phyloP scores from a whole-genome alignment of 2,888 invertebrate genomes.

The Caenorhabditis uteleia region DNA sequence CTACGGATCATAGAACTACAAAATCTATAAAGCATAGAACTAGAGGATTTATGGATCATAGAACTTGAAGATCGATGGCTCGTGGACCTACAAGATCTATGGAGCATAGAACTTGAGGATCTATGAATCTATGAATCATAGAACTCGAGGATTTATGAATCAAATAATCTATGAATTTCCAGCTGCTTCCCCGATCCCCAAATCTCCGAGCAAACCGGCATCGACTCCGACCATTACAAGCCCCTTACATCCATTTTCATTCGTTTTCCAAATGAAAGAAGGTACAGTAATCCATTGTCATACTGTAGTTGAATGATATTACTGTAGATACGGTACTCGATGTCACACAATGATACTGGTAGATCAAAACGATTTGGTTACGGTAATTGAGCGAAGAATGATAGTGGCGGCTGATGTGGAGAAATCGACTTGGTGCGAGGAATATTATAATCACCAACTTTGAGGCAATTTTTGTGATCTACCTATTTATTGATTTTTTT shows the following conservation, averaged over 20 bases:
- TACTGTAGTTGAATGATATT: slow-evolving; percentile 1
- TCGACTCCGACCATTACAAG: slow-evolving; percentile 20
- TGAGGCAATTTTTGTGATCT: too few relatives aligned
- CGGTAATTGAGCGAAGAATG: slow-evolving; percentile 23
- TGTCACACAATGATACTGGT: slow-evolving; percentile 50
- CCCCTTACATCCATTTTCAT: slow-evolving; percentile 52
- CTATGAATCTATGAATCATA: not conserved
- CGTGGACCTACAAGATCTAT: slow-evolving; percentile 1
- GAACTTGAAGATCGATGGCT: not conserved
- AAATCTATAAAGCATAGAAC: too few relatives aligned
- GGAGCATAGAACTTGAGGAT: slow-evolving; percentile 7
- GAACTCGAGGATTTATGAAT: too few relatives aligned
- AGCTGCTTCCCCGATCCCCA: slow-evolving; percentile 56
- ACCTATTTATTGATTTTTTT: too few relatives aligned
- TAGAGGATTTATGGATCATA: slow-evolving; percentile 23
- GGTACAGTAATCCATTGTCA: slow-evolving; percentile 7
- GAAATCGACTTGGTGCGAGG: slow-evolving; percentile 21
- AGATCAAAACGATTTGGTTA: slow-evolving; percentile 47
- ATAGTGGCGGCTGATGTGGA: slow-evolving; percentile 6
- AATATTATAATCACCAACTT: too few relatives aligned
- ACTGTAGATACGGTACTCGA: slow-evolving; percentile 46
- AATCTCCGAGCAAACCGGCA: slow-evolving; percentile 46
- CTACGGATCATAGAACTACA: not conserved
- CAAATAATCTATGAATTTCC: slow-evolving; percentile 1
- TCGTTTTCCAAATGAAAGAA: slow-evolving; percentile 23